Evolutionary conservation across 1,140 invertebrate genomes (phyloP), one percentile per base, ranked within the genome.

Genomic region (Trichoplusia ni): DNA sequence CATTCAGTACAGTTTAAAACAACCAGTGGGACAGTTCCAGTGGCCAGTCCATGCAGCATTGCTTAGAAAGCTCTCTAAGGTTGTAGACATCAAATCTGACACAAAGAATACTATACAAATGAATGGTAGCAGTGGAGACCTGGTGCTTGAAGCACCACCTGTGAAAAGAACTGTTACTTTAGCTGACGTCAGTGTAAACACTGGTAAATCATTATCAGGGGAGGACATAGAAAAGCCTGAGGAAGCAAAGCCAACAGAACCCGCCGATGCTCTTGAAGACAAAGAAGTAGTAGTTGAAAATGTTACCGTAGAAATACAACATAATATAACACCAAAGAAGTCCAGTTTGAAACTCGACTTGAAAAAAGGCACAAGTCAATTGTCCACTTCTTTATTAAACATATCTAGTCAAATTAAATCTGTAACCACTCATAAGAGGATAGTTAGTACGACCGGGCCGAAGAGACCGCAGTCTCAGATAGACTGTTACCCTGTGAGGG

Each of bases 401-500:
- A 90, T 90, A 72, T 90, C 87, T 8, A 90, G 87, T 78, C 87
- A 90, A 79, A 89, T 90, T 21, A 87, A 90, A 72, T 90, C 88
- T 6, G 82, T 90, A 14, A 90, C 88, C 0, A 90, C 88, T 49
- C 88, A 90, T 67, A 90, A 88, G 64, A 79, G 86, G 37, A 77
- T 89, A 67, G 81, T 86, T n/a, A 88, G 81, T 71, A 81, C 82
- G 0, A 86, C 82, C 14, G 82, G 71, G 4, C 81, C 83, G n/a
- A 86, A 79, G 56, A 80, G 82, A 64, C 44, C 62, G 5, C 71
- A 75, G 29, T 65, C 80, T 37, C 70, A 71, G 16, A 51, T 75
- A 47, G 84, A 86, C 29, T 53, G 63, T 11, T 59, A 49, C 47
- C 59, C 70, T 11, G 60, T 60, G 6, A 79, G 75, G 54, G 82